phyloP scores from a whole-genome alignment of 2,888 invertebrate species.

The Digitonthophagus gazella region DNA sequence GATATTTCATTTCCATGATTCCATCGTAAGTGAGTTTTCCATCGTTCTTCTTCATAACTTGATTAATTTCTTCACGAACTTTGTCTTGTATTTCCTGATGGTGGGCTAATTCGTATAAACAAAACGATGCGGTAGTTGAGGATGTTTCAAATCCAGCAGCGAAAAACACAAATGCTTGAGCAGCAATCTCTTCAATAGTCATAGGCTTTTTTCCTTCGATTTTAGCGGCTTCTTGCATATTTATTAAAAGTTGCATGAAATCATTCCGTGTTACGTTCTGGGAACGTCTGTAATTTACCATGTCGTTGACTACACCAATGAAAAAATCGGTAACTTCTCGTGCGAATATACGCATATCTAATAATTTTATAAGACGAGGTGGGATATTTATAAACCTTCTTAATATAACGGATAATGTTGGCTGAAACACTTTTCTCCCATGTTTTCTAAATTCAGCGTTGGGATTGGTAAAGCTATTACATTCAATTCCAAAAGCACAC shows the following conservation, averaged over 20 bases:
- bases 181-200: slow-evolving; percentile 33
- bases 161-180: slow-evolving; percentile 49
- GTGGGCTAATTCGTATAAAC: slow-evolving; percentile 46
- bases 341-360: neutral
- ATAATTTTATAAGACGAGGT: neutral
- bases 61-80: slow-evolving; percentile 47
- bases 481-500: slow-evolving; percentile 48
- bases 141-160: slow-evolving; percentile 53
- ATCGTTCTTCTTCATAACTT: slow-evolving; percentile 39
- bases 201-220: slow-evolving; percentile 6
- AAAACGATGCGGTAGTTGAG: slow-evolving; percentile 45
- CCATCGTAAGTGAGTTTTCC: slow-evolving; percentile 47
- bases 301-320: slow-evolving; percentile 35
- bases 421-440: slow-evolving; percentile 35
- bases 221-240: slow-evolving; percentile 32
- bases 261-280: slow-evolving; percentile 37
- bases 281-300: slow-evolving; percentile 36
- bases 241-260: slow-evolving; percentile 44
- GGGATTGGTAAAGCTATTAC: slow-evolving; percentile 41
- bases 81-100: slow-evolving; percentile 49
- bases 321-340: neutral
- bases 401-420: neutral
- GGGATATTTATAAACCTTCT: neutral
- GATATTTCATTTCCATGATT: slow-evolving; percentile 50
- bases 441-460: slow-evolving; percentile 42